phyloP scores from a whole-genome alignment of 2,888 invertebrate species.

The Lymantria monacha region DNA sequence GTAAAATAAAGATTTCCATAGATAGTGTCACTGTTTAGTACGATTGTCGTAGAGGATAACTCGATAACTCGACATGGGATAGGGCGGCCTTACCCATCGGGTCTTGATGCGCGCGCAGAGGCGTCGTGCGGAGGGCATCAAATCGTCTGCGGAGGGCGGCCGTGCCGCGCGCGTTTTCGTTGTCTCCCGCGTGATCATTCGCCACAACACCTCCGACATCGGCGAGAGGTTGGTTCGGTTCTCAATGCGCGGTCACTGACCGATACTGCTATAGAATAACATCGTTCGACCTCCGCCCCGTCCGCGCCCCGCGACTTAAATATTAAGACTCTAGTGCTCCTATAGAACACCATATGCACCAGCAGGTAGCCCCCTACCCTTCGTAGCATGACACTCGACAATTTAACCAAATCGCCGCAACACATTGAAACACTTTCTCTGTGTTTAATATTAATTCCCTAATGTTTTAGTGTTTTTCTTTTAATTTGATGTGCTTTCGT shows the following conservation, averaged over 20 bases:
- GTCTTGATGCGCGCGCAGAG: constrained; percentile 72
- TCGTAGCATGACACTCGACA: constrained; percentile 68
- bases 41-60: constrained; percentile 62
- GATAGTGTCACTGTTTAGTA: constrained; percentile 59
- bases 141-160: constrained; percentile 77
- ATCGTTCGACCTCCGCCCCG: constrained; percentile 41
- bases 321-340: constrained; percentile 15
- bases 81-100: constrained; percentile 75
- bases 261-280: constrained; percentile 51
- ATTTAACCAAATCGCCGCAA: constrained; percentile 61
- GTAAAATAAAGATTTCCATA: too few species aligned
- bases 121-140: constrained; percentile 77
- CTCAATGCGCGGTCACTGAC: constrained; percentile 68
- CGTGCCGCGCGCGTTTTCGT: constrained; percentile 68
- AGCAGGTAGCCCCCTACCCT: constrained; percentile 61
- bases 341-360: constrained; percentile 42
- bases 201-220: constrained; percentile 61
- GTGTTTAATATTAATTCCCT: constrained; percentile 72
- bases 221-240: constrained; percentile 54
- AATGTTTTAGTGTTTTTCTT: constrained; percentile 75
- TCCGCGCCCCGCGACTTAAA: constrained; percentile 27
- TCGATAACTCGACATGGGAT: constrained; percentile 76
- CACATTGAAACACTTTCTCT: constrained; percentile 49
- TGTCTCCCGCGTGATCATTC: constrained; percentile 57
- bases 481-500: constrained; percentile 66